Base-by-base conservation (phyloP, 2,797 vertebrate species). In the Rhyacichthys aspro region DNA sequence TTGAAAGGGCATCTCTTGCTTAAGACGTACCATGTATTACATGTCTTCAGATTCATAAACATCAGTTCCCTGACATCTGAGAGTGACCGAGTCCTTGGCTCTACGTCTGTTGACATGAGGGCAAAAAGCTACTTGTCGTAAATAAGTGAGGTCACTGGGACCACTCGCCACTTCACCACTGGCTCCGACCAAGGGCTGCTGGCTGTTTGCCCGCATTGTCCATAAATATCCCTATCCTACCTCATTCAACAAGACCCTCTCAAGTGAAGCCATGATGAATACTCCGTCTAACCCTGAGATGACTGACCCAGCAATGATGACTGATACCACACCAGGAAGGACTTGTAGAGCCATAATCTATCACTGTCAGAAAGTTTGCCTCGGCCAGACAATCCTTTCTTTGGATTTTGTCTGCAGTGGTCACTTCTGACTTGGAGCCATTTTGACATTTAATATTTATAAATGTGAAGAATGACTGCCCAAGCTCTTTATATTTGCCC, bases 271-370 rank as follows among this genome's bases (percentile, higher is more conserved):
- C 59, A 65, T 86, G 89, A 92, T 91, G 84, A 89, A 93, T 90
- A 82, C 74, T 73, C 41, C 42, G 45, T 54, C 83, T 80, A 86
- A 88, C 89, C 90, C 89, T 90, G 87, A 87, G 86, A 87, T 42
- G 83, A 88, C 86, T 90, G 74, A 86, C 74, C 68, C 53, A 70
- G 79, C 82, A 65, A 87, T 87, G 81, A 90, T 91, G 90, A 90
- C 86, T 86, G 82, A 92, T 91, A 74, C 86, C 82, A 83, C 71
- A 76, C 62, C 53, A 45, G 56, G 68, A 72, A 83, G 63, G 81
- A 86, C 85, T 80, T 68, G 65, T 44, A 62, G 67, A 67, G 59
- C 69, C 70, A 38, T 71, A 41, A 90, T 90, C 81, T 66, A 46
- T 92, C 90, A 86, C 85, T 87, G 86, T 86, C 88, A 77, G 47